These are phyloP conservation scores for Hypsibius dujardini DNA, from an alignment of 1,140 invertebrate genomes.

Conservation along the genomic window DNA sequence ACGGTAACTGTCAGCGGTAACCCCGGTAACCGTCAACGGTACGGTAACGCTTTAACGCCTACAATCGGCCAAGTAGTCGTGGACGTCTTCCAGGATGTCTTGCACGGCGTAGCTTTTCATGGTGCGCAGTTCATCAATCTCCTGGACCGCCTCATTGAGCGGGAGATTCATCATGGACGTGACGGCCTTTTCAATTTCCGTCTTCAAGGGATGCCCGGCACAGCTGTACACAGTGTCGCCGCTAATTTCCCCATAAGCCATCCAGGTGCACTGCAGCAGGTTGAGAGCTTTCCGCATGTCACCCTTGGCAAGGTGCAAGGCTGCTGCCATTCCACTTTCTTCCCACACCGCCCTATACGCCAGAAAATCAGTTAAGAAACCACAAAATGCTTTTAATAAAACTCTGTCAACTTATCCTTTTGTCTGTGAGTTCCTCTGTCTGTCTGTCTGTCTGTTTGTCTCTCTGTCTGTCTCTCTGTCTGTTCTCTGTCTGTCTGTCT, in stretches of 20 bases:
- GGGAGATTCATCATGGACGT: slow-evolving; percentile 59
- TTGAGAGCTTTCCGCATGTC: slow-evolving; percentile 96
- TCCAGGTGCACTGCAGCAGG: slow-evolving; percentile 71
- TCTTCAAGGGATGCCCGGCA: slow-evolving; percentile 77
- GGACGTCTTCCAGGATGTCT: slow-evolving; percentile 75
- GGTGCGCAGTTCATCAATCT: slow-evolving; percentile 63
- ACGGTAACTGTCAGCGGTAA: neutral
- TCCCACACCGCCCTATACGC: neutral
- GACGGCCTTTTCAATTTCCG: slow-evolving; percentile 72
- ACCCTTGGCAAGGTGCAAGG: slow-evolving; percentile 73
- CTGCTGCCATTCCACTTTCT: slow-evolving; percentile 71
- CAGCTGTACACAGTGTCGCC: slow-evolving; percentile 87
- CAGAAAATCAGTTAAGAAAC: slow-evolving; percentile 20
- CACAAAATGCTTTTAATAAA: slow-evolving; percentile 20
- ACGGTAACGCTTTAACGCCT: slow-evolving; percentile 32
- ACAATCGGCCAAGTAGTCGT: slow-evolving; percentile 66
- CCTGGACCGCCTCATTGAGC: slow-evolving; percentile 34
- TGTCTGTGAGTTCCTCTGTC: too few species aligned
- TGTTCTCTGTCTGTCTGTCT: too few species aligned
- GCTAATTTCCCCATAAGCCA: slow-evolving; percentile 65
- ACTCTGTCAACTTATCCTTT: too few species aligned
- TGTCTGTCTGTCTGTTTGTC: too few species aligned
- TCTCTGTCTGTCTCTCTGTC: too few species aligned
- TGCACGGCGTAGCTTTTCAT: slow-evolving; percentile 68
- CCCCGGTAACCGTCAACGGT: slow-evolving; percentile 2